Percentiles rank a stretch among this genome's conserved stretches.
Evolutionary conservation across 2,797 vertebrate species (phyloP).

Genomic region (Pogoniulus pusillus): DNA sequence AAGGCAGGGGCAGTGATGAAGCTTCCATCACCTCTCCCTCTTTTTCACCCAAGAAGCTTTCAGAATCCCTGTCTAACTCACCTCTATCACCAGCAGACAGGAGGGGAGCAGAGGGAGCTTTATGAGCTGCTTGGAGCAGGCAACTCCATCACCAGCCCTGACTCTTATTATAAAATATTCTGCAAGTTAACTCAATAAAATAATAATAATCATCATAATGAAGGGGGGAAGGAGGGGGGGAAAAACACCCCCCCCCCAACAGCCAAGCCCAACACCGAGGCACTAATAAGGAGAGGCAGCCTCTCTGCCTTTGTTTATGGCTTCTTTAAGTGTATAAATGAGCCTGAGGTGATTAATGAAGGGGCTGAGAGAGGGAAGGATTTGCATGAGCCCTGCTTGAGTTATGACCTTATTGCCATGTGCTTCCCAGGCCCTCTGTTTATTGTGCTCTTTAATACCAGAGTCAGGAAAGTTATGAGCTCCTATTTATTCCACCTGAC

Average conservation of each 20-base stretch:
- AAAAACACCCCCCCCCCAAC: too few relatives aligned
- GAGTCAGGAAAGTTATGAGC: constrained; percentile 63
- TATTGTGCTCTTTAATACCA: constrained; percentile 4
- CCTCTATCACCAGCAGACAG: constrained; percentile 16
- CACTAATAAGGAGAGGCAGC: constrained; percentile 37
- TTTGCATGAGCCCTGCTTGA: constrained; percentile 46
- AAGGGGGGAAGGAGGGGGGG: too few relatives aligned
- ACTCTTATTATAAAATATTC: constrained; percentile 64
- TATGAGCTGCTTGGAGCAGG: constrained; percentile 39
- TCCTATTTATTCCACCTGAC: constrained; percentile 63
- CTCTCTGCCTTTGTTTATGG: constrained; percentile 48
- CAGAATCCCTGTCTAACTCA: not conserved
- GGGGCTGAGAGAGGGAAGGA: constrained; percentile 33
- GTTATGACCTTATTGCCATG: constrained; percentile 46
- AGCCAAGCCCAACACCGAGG: too few relatives aligned
- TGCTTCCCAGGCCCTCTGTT: constrained; percentile 44
- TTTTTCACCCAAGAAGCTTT: constrained; percentile 34
- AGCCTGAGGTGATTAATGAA: constrained; percentile 55
- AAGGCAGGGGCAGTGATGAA: not conserved
- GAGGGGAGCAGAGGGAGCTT: constrained; percentile 32
- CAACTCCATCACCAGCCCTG: constrained; percentile 54
- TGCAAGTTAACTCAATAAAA: constrained; percentile 58
- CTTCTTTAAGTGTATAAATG: constrained; percentile 65
- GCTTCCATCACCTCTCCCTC: not conserved
- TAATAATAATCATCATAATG: not conserved